Evolutionary conservation across 2,113 vertebrate species (phyloP), one percentile per base, ranked within the genome.

Genomic region (Baryphthengus martii): DNA sequence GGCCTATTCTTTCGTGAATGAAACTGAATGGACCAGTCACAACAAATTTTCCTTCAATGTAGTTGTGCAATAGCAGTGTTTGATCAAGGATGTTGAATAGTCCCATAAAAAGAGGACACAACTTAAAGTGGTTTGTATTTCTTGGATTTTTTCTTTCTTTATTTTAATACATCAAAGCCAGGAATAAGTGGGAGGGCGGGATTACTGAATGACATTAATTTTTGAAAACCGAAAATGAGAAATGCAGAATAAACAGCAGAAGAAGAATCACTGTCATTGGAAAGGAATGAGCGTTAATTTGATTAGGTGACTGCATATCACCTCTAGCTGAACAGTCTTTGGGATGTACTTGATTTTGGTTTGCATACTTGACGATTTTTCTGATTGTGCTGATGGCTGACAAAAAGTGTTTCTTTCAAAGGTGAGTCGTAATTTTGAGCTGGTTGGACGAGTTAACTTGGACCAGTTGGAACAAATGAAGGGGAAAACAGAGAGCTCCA

Each of bases 381-480:
- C 50, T 72, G n/a, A 25, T 17, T 66, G 11, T 94, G 33, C 42
- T 78, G 39, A 39, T 72, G n/a, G 28, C 68, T 94, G 72, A 82
- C 25, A 62, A 14, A 55, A 59, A 40, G 25, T 37, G 10, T 93
- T 94, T 80, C 95, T 97, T 78, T 96, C 55, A 77, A 97, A 99
- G 99, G 99, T 99, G 82, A 98, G 98, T 97, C 99, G 99, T 44
- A 99, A 99, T 98, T 99, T 99, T 96, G 99, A 99, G 97, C 97
- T 99, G 96, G 99, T 99, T 97, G 99, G 99, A 78, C 98, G 98
- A 24, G 99, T 99, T 94, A 99, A 99, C 97, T 98, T 99, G 97
- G 99, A 99, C 97, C 99, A 99, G 98, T 95, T 99, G 97, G 99
- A 99, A 90, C 98, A 99, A 97, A 98, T 99, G 96, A 99, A 99